These are phyloP conservation scores for Polia nebulosa DNA, from an alignment of 2,888 invertebrate species.

Conservation along the genomic window DNA sequence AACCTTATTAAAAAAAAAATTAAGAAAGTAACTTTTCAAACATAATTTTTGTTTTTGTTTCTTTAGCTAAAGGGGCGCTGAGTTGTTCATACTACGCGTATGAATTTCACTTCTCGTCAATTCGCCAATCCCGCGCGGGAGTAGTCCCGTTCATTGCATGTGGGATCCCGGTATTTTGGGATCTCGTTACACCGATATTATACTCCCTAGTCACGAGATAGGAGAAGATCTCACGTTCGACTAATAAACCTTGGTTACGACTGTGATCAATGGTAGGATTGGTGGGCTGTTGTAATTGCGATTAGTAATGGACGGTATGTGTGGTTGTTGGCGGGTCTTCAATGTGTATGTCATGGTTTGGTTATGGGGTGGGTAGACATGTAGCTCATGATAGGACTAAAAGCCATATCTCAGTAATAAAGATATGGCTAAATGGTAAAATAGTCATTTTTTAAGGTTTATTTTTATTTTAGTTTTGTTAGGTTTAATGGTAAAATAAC, in stretches of 20 bases:
- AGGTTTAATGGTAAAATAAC: no score
- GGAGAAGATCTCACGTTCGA: slow-evolving; percentile 58
- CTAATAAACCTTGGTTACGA: slow-evolving; percentile 68
- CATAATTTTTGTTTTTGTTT: no score
- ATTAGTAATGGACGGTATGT: slow-evolving; percentile 30
- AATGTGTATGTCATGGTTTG: neutral
- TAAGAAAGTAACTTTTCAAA: no score
- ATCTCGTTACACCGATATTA: neutral
- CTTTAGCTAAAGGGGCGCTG: no score
- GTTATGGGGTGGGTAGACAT: neutral
- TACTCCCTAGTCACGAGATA: slow-evolving; percentile 43
- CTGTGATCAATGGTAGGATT: slow-evolving; percentile 54
- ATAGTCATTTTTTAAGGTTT: no score
- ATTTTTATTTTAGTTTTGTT: no score
- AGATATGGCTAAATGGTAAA: neutral
- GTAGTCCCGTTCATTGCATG: neutral
- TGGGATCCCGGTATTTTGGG: neutral
- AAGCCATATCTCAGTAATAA: no score
- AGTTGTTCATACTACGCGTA: no score
- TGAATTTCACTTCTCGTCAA: no score
- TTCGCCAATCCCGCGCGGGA: neutral
- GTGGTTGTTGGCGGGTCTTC: slow-evolving; percentile 22
- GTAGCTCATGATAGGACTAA: neutral
- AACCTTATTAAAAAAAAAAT: no score
- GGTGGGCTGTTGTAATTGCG: slow-evolving; percentile 31